Conservation (phyloP, 2,797 vertebrate species). For the Urocyon cinereoargenteus region DNA sequence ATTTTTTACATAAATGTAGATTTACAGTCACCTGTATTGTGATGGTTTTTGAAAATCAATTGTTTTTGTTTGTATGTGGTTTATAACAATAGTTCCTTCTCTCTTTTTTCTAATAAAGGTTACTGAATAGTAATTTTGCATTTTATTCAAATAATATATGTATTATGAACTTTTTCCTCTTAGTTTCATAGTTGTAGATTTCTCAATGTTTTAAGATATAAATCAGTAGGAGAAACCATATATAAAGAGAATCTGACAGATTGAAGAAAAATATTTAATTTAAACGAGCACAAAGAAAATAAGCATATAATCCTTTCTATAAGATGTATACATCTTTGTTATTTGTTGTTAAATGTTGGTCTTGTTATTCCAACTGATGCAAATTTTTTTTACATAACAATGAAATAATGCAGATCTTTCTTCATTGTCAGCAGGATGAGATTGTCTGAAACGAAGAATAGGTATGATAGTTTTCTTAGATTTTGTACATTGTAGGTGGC, state of each 20-base stretch:
- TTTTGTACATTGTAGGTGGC: constrained; percentile 67
- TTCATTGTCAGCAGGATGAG: constrained; percentile 79
- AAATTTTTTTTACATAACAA: constrained; percentile 74
- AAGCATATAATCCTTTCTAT: constrained; percentile 39
- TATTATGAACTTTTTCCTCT: constrained; percentile 12
- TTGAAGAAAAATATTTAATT: constrained; percentile 1
- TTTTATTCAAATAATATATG: constrained; percentile 28
- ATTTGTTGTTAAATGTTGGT: constrained; percentile 73
- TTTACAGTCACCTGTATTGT: background rate
- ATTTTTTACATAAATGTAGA: constrained; percentile 37
- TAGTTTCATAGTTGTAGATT: constrained; percentile 54
- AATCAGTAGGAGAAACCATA: constrained; percentile 50
- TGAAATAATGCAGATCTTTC: constrained; percentile 78
- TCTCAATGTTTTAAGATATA: constrained; percentile 51
- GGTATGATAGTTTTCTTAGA: constrained; percentile 77
- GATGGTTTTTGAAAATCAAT: constrained; percentile 19
- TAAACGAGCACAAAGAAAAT: constrained; percentile 64
- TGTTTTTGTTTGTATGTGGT: constrained; percentile 40
- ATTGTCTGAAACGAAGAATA: constrained; percentile 79
- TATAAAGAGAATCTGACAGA: constrained; percentile 55
- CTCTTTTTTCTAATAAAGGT: constrained; percentile 36
- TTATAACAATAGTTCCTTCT: constrained; percentile 14
- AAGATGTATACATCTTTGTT: constrained; percentile 68
- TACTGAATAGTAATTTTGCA: constrained; percentile 39
- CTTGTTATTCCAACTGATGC: constrained; percentile 71